Evolutionary conservation across 53 echinoderm and acorn worm species (phyloP).

Genomic region (Pentamera pediparva): DNA sequence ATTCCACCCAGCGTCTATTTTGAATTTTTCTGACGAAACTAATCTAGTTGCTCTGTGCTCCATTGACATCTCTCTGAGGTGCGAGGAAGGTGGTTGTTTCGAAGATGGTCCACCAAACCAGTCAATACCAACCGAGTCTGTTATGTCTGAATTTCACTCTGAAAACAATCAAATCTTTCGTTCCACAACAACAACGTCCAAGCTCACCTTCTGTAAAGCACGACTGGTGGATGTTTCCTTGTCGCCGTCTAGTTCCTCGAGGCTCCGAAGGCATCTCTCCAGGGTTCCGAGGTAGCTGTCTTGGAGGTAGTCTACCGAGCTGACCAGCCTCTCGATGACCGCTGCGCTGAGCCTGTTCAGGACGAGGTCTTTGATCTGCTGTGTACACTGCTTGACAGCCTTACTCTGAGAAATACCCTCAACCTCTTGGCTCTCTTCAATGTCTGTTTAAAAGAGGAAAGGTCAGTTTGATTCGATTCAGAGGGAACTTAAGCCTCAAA

Average conservation of each 20-base stretch:
- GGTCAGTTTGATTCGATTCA: no score
- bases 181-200: no score
- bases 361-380: constrained; percentile 91
- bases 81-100: no score
- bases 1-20: no score
- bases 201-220: constrained; percentile 87
- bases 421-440: constrained; percentile 62
- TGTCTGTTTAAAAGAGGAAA: constrained; percentile 48
- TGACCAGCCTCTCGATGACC: constrained; percentile 86
- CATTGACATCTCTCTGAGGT: no score
- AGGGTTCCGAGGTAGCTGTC: constrained; percentile 96
- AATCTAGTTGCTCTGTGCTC: no score
- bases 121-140: no score
- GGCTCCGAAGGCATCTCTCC: constrained; percentile 82
- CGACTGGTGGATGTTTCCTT: constrained; percentile 65
- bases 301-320: constrained; percentile 84
- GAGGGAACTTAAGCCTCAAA: no score
- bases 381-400: constrained; percentile 78
- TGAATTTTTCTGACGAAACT: no score
- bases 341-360: constrained; percentile 68
- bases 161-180: no score
- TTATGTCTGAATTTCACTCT: no score
- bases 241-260: constrained; percentile 79
- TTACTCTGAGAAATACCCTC: constrained; percentile 70
- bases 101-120: no score